Percentiles rank a stretch among this genome's conserved stretches.
These are phyloP conservation scores for Spodoptera littoralis DNA, from an alignment of 2,888 invertebrate genomes.

Conservation along the genomic window DNA sequence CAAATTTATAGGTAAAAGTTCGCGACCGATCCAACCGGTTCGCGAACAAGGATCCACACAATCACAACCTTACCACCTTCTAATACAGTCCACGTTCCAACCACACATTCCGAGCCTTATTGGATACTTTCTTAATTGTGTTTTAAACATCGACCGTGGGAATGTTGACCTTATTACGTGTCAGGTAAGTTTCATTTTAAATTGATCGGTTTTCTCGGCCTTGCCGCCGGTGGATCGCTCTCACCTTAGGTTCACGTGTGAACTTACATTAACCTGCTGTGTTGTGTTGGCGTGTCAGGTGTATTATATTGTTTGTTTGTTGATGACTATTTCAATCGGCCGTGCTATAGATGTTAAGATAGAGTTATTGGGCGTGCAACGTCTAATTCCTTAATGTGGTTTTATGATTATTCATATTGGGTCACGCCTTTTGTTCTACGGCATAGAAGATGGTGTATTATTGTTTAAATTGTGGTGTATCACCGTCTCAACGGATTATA, in stretches of 20 bases:
- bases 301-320: constrained; percentile 67
- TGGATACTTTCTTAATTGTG: constrained; percentile 88
- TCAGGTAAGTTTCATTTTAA: constrained; percentile 73
- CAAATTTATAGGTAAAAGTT: constrained; percentile 89
- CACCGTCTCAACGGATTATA: constrained; percentile 45
- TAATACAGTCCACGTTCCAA: constrained; percentile 72
- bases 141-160: constrained; percentile 73
- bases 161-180: constrained; percentile 81
- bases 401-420: constrained; percentile 78
- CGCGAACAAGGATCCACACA: constrained; percentile 60
- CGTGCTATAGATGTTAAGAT: constrained; percentile 74
- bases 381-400: constrained; percentile 81
- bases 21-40: constrained; percentile 87
- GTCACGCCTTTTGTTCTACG: constrained; percentile 80
- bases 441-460: constrained; percentile 54
- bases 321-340: constrained; percentile 80
- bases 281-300: constrained; percentile 79
- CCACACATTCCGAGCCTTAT: constrained; percentile 70
- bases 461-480: constrained; percentile 47
- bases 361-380: constrained; percentile 81
- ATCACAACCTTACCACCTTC: constrained; percentile 69
- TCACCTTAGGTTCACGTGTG: constrained; percentile 88
- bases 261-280: constrained; percentile 85
- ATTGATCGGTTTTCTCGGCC: constrained; percentile 80
- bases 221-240: constrained; percentile 87